Evolutionary conservation across 2,113 vertebrate species (phyloP).

Genomic region (Panurus biarmicus): DNA sequence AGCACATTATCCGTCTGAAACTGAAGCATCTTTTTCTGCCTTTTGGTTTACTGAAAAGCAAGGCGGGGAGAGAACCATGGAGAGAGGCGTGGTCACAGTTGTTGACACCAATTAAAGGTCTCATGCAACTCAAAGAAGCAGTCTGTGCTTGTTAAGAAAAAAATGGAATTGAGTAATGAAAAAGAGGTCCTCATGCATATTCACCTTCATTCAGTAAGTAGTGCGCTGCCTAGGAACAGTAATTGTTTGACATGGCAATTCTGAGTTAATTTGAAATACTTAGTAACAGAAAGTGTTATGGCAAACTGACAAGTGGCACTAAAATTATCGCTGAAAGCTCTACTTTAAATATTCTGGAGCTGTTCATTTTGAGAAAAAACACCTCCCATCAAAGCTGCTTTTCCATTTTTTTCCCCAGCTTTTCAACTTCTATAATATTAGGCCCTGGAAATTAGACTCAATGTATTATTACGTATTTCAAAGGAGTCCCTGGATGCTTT

Average conservation of each 20-base stretch:
- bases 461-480: not conserved
- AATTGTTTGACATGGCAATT: not conserved
- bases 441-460: not conserved
- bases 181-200: not conserved
- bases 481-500: not conserved
- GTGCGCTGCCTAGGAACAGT: not conserved
- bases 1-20: not conserved
- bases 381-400: not conserved
- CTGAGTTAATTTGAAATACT: not conserved
- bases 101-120: not conserved
- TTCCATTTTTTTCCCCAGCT: not conserved
- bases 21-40: not conserved
- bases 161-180: not conserved
- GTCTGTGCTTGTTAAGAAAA: not conserved
- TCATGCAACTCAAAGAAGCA: not conserved
- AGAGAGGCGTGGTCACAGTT: not conserved
- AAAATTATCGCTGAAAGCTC: not conserved
- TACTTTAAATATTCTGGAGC: not conserved
- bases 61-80: rapidly evolving
- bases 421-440: not conserved
- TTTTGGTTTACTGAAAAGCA: not conserved
- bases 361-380: not conserved
- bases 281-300: not conserved
- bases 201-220: not conserved
- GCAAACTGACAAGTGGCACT: not conserved